Evolutionary conservation across 2,113 vertebrate genomes (phyloP), one percentile per base, ranked within the genome.

Genomic region (Podarcis cretensis): DNA sequence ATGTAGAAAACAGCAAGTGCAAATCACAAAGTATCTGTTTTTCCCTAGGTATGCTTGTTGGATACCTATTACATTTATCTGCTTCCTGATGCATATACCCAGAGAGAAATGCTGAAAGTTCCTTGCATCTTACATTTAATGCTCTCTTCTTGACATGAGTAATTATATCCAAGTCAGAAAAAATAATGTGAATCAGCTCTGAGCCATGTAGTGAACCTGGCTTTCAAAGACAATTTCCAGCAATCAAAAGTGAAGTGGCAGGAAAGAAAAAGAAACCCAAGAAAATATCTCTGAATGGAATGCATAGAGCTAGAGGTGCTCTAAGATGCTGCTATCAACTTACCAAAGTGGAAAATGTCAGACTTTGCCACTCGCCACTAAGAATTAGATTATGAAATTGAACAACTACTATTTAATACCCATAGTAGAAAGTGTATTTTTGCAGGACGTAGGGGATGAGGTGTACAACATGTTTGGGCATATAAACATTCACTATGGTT

Each of bases 151-250:
- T 83, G 80, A 88, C 79, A 88, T 82, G 69, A 83, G 54, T 88
- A 88, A 88, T 88, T 88, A 88, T 88, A 82, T 82, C 79, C 54
- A 63, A 82, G 69, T 75, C 79, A 81, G 68, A 21, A 63, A 87
- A 71, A 82, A 43, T 43, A 87, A 75, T 69, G 86, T 40, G 77
- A 87, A 80, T 81, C 86, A 81, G 48, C 68, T 87, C 77, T 73
- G 69, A 87, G 35, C 78, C 54, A 43, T 75, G 37, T n/a, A 75
- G 79, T 43, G 71, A 87, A 87, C 86, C 35, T 82, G 83, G 71
- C 54, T 87, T 87, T 75, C 54, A 87, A 80, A 73, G n/a, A 87
- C 77, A 69, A 57, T 87, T 87, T 71, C 86, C 32, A 87, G 43
- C 65, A 21, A 71, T 81, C 77, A 81, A 65, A 87, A 86, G 25